Percentiles rank a stretch among this genome's conserved stretches.
phyloP scores from a whole-genome alignment of 2,113 vertebrate genomes.

The Zapornia atra region DNA sequence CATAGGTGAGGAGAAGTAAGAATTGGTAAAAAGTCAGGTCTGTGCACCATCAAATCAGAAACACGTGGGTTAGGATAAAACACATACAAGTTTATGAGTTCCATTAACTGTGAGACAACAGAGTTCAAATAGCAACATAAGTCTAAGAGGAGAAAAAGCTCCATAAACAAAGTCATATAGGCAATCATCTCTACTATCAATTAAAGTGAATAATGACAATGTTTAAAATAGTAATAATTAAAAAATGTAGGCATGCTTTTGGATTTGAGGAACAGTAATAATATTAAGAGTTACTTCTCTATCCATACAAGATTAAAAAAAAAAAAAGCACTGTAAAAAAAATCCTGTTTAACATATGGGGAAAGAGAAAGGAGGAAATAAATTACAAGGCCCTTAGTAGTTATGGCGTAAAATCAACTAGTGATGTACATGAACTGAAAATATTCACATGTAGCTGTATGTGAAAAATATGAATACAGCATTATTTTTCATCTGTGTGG shows the following conservation, averaged over 20 bases:
- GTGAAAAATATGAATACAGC: neutral
- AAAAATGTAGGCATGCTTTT: neutral
- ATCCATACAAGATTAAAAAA: neutral
- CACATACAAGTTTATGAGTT: neutral
- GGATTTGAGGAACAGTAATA: neutral
- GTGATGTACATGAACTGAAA: neutral
- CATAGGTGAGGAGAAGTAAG: neutral
- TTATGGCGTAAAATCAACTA: neutral
- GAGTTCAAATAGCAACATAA: constrained; percentile 25
- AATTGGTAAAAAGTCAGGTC: neutral
- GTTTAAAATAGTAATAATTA: constrained; percentile 16
- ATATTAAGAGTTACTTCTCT: neutral
- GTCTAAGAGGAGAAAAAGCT: constrained; percentile 23
- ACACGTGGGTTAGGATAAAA: neutral
- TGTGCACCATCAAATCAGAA: constrained; percentile 11
- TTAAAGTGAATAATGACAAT: neutral
- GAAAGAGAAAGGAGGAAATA: neutral
- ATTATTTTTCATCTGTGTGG: neutral
- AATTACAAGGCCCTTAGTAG: neutral
- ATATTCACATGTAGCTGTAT: neutral
- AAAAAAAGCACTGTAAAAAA: neutral
- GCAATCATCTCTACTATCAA: neutral
- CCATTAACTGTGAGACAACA: constrained; percentile 49
- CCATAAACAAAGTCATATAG: neutral
- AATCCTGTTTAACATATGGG: neutral